phyloP scores from a whole-genome alignment of 2,113 vertebrate species.

The Shinisaurus crocodilurus region DNA sequence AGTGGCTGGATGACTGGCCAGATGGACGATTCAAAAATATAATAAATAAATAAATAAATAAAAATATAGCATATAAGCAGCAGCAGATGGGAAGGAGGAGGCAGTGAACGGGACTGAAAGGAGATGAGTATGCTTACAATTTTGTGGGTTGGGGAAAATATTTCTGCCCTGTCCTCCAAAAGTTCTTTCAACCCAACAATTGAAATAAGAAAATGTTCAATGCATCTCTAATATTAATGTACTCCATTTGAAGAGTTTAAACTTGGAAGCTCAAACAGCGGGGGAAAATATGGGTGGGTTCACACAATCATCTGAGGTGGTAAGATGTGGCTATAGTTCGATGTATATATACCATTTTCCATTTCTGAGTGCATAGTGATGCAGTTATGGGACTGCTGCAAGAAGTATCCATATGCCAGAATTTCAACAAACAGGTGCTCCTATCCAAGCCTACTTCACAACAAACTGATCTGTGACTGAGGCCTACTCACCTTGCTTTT shows the following conservation, averaged over 20 bases:
- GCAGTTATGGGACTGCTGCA: neutral
- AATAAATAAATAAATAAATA: neutral
- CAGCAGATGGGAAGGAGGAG: too few relatives aligned
- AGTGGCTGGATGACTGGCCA: too few relatives aligned
- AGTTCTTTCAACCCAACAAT: constrained; percentile 25
- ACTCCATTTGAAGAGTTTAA: neutral
- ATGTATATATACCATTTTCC: neutral
- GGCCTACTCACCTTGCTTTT: neutral
- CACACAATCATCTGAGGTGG: neutral
- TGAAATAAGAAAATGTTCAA: neutral
- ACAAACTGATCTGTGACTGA: neutral
- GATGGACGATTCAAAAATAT: neutral
- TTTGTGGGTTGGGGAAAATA: neutral
- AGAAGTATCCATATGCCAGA: neutral
- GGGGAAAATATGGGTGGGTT: neutral
- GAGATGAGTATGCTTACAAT: neutral
- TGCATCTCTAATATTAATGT: neutral
- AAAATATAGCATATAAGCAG: too few relatives aligned
- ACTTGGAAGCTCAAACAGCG: constrained; percentile 7
- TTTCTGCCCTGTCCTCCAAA: constrained; percentile 7
- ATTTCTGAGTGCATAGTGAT: neutral
- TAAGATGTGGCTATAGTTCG: neutral
- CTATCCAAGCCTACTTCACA: neutral
- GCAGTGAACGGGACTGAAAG: neutral
- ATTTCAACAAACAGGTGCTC: neutral